phyloP scores from a whole-genome alignment of 2,797 vertebrate genomes.

The Typhlichthys subterraneus region DNA sequence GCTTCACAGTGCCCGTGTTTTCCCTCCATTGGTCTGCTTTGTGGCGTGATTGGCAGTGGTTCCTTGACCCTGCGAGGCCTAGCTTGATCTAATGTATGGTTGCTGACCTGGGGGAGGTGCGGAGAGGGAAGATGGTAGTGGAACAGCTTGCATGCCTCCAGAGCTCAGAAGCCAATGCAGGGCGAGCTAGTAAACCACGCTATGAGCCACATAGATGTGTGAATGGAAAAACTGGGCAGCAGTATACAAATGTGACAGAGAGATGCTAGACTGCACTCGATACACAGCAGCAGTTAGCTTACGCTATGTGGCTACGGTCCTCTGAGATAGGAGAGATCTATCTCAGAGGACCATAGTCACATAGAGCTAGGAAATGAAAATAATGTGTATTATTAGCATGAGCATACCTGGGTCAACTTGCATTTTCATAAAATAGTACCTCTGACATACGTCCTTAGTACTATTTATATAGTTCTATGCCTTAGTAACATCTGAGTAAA shows the following conservation, averaged over 20 bases:
- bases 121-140: constrained; percentile 59
- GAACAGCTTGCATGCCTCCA: constrained; percentile 78
- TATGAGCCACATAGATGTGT: constrained; percentile 48
- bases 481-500: constrained; percentile 14
- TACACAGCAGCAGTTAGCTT: constrained; percentile 4
- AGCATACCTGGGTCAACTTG: constrained; percentile 62
- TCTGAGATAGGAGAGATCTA: constrained; percentile 23
- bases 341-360: no score
- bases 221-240: constrained; percentile 14
- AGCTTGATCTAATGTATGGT: constrained; percentile 66
- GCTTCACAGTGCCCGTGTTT: constrained; percentile 14
- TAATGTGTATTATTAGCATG: constrained; percentile 50
- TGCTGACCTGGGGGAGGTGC: constrained; percentile 68
- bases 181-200: constrained; percentile 54
- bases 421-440: constrained; percentile 57
- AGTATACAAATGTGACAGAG: constrained; percentile 36
- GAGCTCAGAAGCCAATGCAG: constrained; percentile 65
- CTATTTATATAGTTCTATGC: no score
- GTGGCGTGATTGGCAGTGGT: constrained; percentile 64
- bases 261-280: constrained; percentile 16
- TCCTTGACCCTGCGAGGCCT: constrained; percentile 56
- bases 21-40: constrained; percentile 33
- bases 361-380: constrained; percentile 26
- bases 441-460: constrained; percentile 49
- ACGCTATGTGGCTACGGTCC: not conserved